Evolutionary conservation across 2,797 vertebrate species (phyloP), one percentile per base, ranked within the genome.

Genomic region (Coendou prehensilis): DNA sequence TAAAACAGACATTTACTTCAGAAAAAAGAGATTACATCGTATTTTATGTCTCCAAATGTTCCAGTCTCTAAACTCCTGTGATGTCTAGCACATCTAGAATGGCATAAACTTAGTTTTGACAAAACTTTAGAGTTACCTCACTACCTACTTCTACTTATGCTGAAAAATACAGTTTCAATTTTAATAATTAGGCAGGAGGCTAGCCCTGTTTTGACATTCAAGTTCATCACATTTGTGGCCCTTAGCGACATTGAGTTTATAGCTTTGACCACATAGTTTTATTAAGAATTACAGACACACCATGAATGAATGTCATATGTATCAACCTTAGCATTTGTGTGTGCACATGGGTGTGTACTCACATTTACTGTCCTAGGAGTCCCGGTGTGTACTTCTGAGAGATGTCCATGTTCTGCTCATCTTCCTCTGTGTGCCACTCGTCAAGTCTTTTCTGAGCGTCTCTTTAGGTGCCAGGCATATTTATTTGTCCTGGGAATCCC

Each of bases 341-440:
- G 9, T 37, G 15, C 9, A 50, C 1, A 1, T 3, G 33, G 2
- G 0, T 41, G 18, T 26, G 4, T 6, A 63, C 3, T 67, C 22
- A 84, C 5, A 28, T 0, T 18, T 10, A 2, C 13, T 50, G 20
- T 57, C 33, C 9, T 13, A 3, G 41, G 50, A 33, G 14, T 67
- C 14, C 54, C 11, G 20, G 14, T 1, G 15, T 2, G 28, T 1
- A 0, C 5, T 20, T 37, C 2, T 47, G 79, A 89, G n/a, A 64
- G 37, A 61, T 13, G 6, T 0, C 17, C 5, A 1, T 50, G 26
- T 7, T 71, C 13, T 91, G 22, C 5, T 90, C 5, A 11, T 82
- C 54, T 61, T 71, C 47, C 14, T 76, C 3, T 59, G 37, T 23
- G 33, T 59, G 23, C 14, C 23, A 47, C 13, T 5, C 11, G 33